Evolutionary conservation across 37 sponge, comb jelly and placozoan genomes (phyloP).

Genomic region (Beroe forskalii): DNA sequence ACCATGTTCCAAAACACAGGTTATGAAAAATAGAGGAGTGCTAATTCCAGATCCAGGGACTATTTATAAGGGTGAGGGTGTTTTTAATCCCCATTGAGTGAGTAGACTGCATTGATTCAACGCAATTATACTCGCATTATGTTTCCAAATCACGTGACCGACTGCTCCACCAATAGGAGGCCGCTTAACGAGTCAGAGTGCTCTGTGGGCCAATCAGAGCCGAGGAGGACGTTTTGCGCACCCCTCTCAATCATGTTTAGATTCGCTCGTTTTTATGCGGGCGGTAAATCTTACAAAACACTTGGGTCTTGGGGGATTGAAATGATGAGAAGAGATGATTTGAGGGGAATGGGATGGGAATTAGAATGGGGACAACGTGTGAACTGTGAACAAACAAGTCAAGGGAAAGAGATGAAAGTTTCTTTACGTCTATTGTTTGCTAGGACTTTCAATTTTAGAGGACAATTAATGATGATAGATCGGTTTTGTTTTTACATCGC

Average conservation of each 20-base stretch:
- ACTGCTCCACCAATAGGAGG: not conserved
- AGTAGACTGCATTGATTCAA: constrained; percentile 43
- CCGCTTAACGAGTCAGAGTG: no score
- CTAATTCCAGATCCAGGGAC: not conserved
- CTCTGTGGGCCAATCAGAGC: constrained; percentile 12
- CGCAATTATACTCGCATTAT: constrained; percentile 51
- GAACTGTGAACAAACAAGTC: no score
- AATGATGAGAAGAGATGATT: no score
- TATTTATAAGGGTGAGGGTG: not conserved
- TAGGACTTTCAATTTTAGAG: no score
- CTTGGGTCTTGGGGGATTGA: no score
- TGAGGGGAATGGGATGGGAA: no score
- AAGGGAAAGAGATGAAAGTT: no score
- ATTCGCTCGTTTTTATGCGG: constrained; percentile 8
- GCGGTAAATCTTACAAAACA: constrained; percentile 17
- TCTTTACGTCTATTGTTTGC: no score
- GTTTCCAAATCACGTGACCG: not conserved
- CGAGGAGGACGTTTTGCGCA: not conserved
- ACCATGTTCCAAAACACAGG: no score
- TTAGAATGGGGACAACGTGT: no score
- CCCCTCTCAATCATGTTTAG: constrained; percentile 26
- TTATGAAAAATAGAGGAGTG: not conserved
- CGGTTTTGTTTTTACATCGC: no score
- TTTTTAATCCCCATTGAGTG: not conserved
- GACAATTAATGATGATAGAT: no score